Base-by-base conservation (phyloP, 2,113 vertebrate species). In the Leuciscus idus region DNA sequence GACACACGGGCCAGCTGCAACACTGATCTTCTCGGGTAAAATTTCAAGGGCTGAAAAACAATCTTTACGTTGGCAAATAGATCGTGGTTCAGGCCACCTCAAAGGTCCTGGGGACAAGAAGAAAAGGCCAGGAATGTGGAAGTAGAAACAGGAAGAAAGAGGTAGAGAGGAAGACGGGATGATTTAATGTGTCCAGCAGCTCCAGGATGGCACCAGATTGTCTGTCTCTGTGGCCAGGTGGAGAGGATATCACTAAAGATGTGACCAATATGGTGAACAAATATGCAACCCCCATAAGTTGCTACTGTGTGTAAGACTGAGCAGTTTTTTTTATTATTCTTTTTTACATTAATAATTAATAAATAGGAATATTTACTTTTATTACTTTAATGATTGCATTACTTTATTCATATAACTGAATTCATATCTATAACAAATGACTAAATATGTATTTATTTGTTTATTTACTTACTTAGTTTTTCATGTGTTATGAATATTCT, bases 11-110 rank as follows among this genome's bases (percentile, higher is more conserved):
- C 92, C 94, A 94, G 93, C 94, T 95, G 93, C 90, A 93, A 90
- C 92, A 93, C 91, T 93, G 92, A 94, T 94, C 93, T 92, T 89
- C 83, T 76, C 11, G 84, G 91, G 83, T 95, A 86, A 88, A 89
- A 90, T 95, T 95, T 93, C 94, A 94, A 92, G 90, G 87, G 88
- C 84, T 93, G 94, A 93, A 95, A 95, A 95, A 93, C 90, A 91
- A 95, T 94, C 91, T 91, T 78, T 86, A 87, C 92, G 90, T 92
- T 95, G 93, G 93, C 92, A 93, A 94, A 94, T 83, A 91, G 90
- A 94, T 90, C 88, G 91, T 84, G 87, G 52, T 74, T 84, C 86
- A 88, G 72, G 88, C 91, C 43, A 82, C 81, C 88, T 90, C 55
- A 23, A 84, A 87, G 92, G 93, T 94, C 15, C 17, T 61, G 83